phyloP scores from a whole-genome alignment of 2,888 invertebrate genomes.

The Eupithecia abbreviata region DNA sequence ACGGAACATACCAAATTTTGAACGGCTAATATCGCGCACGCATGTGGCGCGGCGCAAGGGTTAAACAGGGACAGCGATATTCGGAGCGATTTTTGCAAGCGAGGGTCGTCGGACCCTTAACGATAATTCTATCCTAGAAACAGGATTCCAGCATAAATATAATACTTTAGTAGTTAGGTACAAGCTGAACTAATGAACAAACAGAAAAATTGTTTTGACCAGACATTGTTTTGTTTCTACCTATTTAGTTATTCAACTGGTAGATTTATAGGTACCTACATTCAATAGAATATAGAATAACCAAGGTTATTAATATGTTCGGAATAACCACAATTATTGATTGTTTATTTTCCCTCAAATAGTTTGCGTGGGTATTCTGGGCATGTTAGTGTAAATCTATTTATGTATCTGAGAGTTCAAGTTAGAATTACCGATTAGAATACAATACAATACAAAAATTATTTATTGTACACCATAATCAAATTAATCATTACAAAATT shows the following conservation, averaged over 20 bases:
- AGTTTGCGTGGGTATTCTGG: background rate
- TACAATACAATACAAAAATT: too few relatives aligned
- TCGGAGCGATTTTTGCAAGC: too few relatives aligned
- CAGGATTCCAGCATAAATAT: constrained; percentile 17
- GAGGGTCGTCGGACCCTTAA: too few relatives aligned
- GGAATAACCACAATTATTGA: background rate
- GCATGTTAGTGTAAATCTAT: background rate
- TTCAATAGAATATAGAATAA: background rate
- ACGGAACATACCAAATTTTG: too few relatives aligned
- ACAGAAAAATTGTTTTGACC: background rate
- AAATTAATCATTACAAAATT: too few relatives aligned
- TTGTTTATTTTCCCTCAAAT: background rate
- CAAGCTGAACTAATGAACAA: background rate
- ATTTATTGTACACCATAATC: too few relatives aligned
- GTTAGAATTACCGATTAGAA: background rate
- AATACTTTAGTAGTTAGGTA: constrained; percentile 18
- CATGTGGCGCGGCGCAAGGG: too few relatives aligned
- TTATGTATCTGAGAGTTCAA: background rate
- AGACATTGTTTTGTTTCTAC: background rate
- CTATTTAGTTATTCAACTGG: background rate
- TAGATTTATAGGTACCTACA: background rate
- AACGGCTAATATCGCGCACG: too few relatives aligned
- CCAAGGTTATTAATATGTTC: background rate
- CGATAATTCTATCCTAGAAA: background rate
- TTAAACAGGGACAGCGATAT: too few relatives aligned